These are phyloP conservation scores for Lycocerus yunnanus DNA, from an alignment of 2,888 invertebrate genomes.

Conservation along the genomic window DNA sequence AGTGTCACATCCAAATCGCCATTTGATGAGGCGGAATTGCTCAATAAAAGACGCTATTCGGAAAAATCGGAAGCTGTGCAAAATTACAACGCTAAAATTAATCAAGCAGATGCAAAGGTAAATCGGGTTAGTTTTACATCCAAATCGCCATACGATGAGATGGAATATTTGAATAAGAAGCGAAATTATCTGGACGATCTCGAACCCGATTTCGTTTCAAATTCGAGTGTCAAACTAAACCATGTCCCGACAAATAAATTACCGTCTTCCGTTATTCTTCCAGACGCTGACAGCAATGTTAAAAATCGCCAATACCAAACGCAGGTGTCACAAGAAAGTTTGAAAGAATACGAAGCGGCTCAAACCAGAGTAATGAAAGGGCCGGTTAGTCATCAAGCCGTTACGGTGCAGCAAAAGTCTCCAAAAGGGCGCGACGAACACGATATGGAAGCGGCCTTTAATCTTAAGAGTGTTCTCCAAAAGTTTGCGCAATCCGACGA, in stretches of 20 bases:
- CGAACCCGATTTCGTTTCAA: background rate
- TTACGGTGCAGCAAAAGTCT: slow-evolving; percentile 60
- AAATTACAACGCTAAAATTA: background rate
- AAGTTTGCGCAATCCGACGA: slow-evolving; percentile 46
- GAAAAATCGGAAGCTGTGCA: background rate
- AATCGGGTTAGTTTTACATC: background rate
- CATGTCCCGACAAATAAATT: background rate
- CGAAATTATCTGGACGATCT: background rate
- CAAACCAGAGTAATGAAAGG: slow-evolving; percentile 75
- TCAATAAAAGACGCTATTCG: background rate
- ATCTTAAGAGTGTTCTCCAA: slow-evolving; percentile 62
- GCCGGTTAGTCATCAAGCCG: slow-evolving; percentile 74
- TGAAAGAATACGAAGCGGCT: slow-evolving; percentile 63
- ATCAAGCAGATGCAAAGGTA: background rate
- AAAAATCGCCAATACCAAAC: slow-evolving; percentile 40
- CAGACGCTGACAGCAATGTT: background rate
- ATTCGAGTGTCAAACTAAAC: background rate
- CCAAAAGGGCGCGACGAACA: slow-evolving; percentile 64
- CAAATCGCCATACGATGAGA: background rate
- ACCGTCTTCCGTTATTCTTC: background rate
- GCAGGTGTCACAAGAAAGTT: slow-evolving; percentile 48
- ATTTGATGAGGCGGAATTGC: too few species aligned
- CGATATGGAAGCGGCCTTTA: slow-evolving; percentile 60
- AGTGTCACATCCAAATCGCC: too few species aligned
- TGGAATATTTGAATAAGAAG: background rate